A percentile compares a stretch with the other conserved stretches of the same genome.
phyloP scores from a whole-genome alignment of 2,888 invertebrate genomes.

The Ellobium chinense region DNA sequence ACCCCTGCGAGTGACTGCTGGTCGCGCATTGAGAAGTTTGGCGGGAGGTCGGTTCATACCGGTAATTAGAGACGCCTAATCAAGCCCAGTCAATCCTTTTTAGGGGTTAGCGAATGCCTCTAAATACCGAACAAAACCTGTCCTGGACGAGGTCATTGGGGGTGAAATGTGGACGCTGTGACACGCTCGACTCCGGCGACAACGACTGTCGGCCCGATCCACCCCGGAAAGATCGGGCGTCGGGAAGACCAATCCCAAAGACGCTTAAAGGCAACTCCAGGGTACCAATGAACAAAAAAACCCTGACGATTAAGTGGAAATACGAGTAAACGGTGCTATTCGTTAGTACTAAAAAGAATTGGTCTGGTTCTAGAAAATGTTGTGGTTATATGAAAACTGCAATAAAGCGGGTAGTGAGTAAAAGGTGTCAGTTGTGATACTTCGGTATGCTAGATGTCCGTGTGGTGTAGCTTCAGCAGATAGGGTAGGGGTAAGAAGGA shows the following conservation, averaged over 20 bases:
- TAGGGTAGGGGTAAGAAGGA: not conserved
- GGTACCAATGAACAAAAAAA: too few species aligned
- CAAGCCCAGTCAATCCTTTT: conserved; percentile 24
- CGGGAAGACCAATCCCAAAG: too few species aligned
- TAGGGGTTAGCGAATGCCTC: not conserved
- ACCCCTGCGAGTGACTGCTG: not conserved
- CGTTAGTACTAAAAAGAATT: too few species aligned
- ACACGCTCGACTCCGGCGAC: not conserved
- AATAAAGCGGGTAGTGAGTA: too few species aligned
- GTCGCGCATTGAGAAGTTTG: not conserved
- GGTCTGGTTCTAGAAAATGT: too few species aligned
- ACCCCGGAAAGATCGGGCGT: too few species aligned
- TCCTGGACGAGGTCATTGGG: not conserved
- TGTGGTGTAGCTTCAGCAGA: not conserved
- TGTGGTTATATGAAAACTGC: too few species aligned
- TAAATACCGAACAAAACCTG: not conserved
- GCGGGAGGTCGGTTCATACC: conserved; percentile 6
- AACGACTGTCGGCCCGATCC: not conserved
- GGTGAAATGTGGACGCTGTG: conserved; percentile 24
- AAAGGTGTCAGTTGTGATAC: too few species aligned
- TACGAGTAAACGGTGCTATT: too few species aligned
- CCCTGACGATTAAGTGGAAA: too few species aligned
- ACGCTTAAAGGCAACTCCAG: too few species aligned
- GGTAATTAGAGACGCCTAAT: conserved; percentile 34
- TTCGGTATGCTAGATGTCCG: too few species aligned